Evolutionary conservation across 2,888 invertebrate species (phyloP).

Genomic region (Mythimna impura): DNA sequence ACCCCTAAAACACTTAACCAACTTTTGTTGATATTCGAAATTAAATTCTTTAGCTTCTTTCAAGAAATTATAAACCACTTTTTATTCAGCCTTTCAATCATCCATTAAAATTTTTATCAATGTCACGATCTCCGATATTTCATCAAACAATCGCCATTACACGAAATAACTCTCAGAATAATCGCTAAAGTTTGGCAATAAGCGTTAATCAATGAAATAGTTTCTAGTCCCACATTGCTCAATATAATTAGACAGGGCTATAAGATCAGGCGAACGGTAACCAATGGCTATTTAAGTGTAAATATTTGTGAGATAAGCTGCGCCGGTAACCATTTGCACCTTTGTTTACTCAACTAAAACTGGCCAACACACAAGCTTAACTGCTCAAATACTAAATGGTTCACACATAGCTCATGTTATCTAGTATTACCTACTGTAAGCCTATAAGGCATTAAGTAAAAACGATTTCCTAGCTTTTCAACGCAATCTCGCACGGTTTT

Average conservation of each 20-base stretch:
- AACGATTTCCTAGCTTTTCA: constrained; percentile 48
- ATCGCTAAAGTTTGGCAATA: constrained; percentile 56
- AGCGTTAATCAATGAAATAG: constrained; percentile 62
- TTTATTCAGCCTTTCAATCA: constrained; percentile 31
- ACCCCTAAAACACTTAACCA: constrained; percentile 14
- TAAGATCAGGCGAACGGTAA: constrained; percentile 64
- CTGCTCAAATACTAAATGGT: constrained; percentile 59
- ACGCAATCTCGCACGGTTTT: constrained; percentile 42
- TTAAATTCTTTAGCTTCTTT: constrained; percentile 32
- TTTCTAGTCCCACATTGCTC: constrained; percentile 63
- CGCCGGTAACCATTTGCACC: constrained; percentile 60
- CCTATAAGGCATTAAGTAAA: constrained; percentile 27
- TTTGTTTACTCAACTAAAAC: constrained; percentile 68
- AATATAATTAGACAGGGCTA: constrained; percentile 66
- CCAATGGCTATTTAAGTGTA: constrained; percentile 65
- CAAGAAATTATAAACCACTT: constrained; percentile 25
- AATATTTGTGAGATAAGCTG: constrained; percentile 67
- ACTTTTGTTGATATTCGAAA: constrained; percentile 32
- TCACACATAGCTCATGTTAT: constrained; percentile 61
- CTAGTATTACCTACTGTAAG: constrained; percentile 31
- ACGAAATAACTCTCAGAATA: constrained; percentile 57
- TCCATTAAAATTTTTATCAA: constrained; percentile 48
- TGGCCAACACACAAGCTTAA: constrained; percentile 57
- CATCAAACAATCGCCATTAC: constrained; percentile 57
- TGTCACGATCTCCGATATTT: constrained; percentile 52